These are phyloP conservation scores for Miniopterus natalensis DNA, from an alignment of 2,113 vertebrate species.

Conservation along the genomic window DNA sequence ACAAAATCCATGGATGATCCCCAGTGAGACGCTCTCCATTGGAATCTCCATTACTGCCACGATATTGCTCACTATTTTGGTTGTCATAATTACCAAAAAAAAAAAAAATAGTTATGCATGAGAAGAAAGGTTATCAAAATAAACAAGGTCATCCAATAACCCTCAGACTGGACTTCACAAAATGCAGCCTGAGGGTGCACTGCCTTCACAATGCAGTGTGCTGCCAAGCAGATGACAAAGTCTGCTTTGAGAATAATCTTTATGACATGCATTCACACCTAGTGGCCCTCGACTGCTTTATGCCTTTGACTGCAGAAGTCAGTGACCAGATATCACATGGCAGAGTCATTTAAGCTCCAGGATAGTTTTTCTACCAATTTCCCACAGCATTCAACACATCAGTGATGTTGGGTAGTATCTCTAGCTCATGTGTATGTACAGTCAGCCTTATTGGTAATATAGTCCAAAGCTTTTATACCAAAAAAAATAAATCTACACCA, in stretches of 20 bases:
- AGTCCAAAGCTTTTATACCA: not conserved
- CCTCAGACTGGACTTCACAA: not conserved
- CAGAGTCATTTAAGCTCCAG: not conserved
- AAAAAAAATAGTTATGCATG: not conserved
- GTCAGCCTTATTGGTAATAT: not conserved
- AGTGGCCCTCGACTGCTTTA: not conserved
- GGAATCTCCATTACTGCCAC: not conserved
- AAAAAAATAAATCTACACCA: not conserved
- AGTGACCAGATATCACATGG: not conserved
- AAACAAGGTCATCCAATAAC: not conserved
- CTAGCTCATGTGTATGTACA: not conserved
- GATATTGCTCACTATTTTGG: slow-evolving; percentile 62
- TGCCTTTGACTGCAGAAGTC: not conserved
- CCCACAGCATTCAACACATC: not conserved
- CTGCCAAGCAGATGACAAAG: slow-evolving; percentile 65
- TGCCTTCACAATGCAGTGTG: not conserved
- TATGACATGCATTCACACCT: not conserved
- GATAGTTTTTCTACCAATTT: not conserved
- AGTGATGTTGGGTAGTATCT: not conserved
- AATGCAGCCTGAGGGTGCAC: not conserved
- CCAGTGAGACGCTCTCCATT: not conserved
- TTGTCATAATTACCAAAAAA: slow-evolving; percentile 50
- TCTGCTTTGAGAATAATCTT: slow-evolving; percentile 61
- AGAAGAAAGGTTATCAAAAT: not conserved
- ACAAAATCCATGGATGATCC: rapidly evolving